Conservation (phyloP, 2,113 vertebrate genomes). For the Xenopus laevis region DNA sequence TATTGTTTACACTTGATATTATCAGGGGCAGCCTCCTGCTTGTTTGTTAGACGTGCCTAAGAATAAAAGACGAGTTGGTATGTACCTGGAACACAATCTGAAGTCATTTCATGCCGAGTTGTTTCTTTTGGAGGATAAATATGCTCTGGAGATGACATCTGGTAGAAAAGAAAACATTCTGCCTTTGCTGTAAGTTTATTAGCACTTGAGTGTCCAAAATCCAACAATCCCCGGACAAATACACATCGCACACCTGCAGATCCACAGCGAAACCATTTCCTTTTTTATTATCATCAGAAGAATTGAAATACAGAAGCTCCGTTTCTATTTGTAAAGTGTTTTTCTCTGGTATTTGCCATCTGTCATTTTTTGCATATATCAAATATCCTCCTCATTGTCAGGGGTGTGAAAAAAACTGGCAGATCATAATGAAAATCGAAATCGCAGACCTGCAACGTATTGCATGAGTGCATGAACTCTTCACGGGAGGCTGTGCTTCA, state of each 20-base stretch:
- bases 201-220: slow-evolving; percentile 18
- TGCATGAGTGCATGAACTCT: slow-evolving; percentile 40
- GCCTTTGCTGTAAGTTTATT: slow-evolving; percentile 12
- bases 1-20: slow-evolving; percentile 5
- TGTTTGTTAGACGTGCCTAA: neutral
- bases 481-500: slow-evolving; percentile 48
- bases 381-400: slow-evolving; percentile 59
- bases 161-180: slow-evolving; percentile 10
- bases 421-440: slow-evolving; percentile 54
- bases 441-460: slow-evolving; percentile 51
- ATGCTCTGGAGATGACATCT: slow-evolving; percentile 32
- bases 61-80: neutral
- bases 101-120: slow-evolving; percentile 29
- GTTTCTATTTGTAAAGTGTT: slow-evolving; percentile 47
- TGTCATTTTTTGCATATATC: slow-evolving; percentile 55
- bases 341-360: slow-evolving; percentile 49
- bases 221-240: slow-evolving; percentile 1
- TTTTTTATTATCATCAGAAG: slow-evolving; percentile 54
- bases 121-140: slow-evolving; percentile 22
- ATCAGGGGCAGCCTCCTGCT: neutral
- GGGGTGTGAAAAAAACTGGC: slow-evolving; percentile 56
- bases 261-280: slow-evolving; percentile 23
- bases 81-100: slow-evolving; percentile 28
- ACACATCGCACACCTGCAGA: slow-evolving; percentile 22
- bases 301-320: slow-evolving; percentile 57